Conservation (phyloP, 2,888 invertebrate species). For the Platycnemis pennipes region DNA sequence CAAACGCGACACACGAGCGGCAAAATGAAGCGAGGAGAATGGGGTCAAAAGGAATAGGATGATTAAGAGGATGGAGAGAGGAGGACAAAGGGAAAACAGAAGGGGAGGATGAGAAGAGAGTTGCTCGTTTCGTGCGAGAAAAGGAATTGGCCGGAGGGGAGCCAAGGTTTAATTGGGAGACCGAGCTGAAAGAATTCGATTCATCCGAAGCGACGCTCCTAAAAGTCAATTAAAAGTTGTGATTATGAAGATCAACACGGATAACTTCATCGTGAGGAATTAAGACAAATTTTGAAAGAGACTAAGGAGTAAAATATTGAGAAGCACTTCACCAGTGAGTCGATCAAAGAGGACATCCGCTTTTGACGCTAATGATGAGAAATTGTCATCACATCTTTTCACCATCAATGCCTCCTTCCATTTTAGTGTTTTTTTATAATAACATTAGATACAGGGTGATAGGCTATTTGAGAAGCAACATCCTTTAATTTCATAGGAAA, state of each 20-base stretch:
- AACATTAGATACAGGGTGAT: too few relatives aligned
- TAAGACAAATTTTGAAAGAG: background rate
- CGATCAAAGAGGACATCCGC: background rate
- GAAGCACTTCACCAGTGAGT: background rate
- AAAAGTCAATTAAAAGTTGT: conserved; percentile 32
- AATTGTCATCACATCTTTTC: background rate
- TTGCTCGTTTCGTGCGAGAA: background rate
- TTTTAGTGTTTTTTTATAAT: background rate
- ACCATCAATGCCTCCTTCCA: background rate
- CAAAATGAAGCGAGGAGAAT: background rate
- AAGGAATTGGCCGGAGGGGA: background rate
- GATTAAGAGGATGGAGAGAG: background rate
- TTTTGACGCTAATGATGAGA: background rate
- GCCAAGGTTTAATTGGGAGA: background rate
- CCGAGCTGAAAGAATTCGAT: background rate
- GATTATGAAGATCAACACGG: background rate
- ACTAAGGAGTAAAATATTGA: background rate
- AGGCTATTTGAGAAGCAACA: too few relatives aligned
- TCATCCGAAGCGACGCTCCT: background rate
- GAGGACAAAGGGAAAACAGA: background rate
- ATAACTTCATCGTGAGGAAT: background rate
- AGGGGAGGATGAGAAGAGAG: background rate
- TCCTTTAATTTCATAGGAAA: too few relatives aligned
- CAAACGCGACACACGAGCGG: background rate
- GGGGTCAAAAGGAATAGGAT: too few relatives aligned